Conservation (phyloP, 2,888 invertebrate genomes). For the Drosophila dives region DNA sequence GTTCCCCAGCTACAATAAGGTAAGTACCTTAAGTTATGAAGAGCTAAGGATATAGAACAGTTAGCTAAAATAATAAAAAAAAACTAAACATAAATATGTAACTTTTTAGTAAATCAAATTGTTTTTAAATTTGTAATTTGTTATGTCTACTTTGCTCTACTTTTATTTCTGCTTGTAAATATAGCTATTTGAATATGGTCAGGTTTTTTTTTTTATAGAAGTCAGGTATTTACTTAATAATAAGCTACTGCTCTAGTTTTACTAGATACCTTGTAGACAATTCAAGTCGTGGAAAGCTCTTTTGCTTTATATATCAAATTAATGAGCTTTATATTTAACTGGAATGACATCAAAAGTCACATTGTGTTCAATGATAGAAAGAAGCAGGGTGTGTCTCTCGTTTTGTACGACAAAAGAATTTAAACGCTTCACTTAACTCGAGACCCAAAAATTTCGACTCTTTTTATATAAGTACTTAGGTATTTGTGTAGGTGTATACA, state of each 20-base stretch:
- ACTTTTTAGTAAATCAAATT: neutral
- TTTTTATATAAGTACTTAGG: conserved; percentile 13
- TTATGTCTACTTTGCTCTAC: neutral
- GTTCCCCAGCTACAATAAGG: conserved; percentile 75
- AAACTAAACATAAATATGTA: neutral
- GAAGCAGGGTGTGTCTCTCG: conserved; percentile 36
- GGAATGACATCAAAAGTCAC: conserved; percentile 29
- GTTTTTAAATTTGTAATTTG: neutral
- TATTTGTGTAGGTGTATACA: conserved; percentile 5
- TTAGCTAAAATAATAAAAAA: neutral
- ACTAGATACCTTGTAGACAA: neutral
- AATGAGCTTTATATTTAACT: neutral
- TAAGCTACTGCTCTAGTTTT: neutral
- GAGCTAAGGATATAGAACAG: neutral
- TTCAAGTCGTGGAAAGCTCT: neutral
- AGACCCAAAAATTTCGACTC: conserved; percentile 37
- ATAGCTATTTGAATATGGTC: neutral
- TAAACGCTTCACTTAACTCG: conserved; percentile 51
- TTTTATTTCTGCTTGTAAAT: neutral
- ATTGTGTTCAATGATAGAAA: conserved; percentile 24
- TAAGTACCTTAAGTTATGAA: conserved; percentile 67
- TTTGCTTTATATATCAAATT: conserved; percentile 1
- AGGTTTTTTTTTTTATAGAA: neutral
- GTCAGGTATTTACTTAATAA: neutral
- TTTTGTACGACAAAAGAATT: conserved; percentile 30